Evolutionary conservation across 1,140 invertebrate species (phyloP).

Genomic region (Drosophila parabipectinata): DNA sequence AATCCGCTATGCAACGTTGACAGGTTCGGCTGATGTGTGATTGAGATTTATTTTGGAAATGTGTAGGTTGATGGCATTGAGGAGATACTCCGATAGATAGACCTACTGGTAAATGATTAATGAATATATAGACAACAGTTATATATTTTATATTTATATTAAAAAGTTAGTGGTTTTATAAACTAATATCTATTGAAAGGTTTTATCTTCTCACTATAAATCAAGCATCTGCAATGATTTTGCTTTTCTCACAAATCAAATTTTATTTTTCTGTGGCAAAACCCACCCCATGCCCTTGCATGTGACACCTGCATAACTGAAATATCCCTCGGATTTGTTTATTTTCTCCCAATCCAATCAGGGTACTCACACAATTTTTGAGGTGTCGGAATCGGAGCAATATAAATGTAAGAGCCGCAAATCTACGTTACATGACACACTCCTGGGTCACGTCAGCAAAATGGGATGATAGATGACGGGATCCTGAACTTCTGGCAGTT

Average conservation of each 20-base stretch:
- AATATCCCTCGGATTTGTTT: slow-evolving; percentile 22
- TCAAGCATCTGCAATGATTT: neutral
- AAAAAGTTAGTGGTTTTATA: neutral
- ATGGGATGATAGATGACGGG: slow-evolving; percentile 39
- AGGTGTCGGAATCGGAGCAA: slow-evolving; percentile 44
- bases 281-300: neutral
- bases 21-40: slow-evolving; percentile 57
- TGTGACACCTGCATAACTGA: slow-evolving; percentile 34
- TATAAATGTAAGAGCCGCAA: slow-evolving; percentile 58
- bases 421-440: slow-evolving; percentile 50
- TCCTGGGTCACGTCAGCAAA: slow-evolving; percentile 23
- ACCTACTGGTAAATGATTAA: neutral
- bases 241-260: slow-evolving; percentile 7
- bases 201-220: neutral
- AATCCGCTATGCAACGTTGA: slow-evolving; percentile 58
- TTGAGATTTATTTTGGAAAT: slow-evolving; percentile 66
- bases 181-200: neutral
- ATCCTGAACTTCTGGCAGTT: slow-evolving; percentile 23
- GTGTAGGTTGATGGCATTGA: slow-evolving; percentile 37
- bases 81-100: slow-evolving; percentile 5
- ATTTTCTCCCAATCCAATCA: slow-evolving; percentile 39
- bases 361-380: slow-evolving; percentile 19
- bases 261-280: neutral
- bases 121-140: neutral
- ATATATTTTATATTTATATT: too few species aligned